Base-by-base conservation (phyloP, 2,888 invertebrate species). In the Drosophila yooni region DNA sequence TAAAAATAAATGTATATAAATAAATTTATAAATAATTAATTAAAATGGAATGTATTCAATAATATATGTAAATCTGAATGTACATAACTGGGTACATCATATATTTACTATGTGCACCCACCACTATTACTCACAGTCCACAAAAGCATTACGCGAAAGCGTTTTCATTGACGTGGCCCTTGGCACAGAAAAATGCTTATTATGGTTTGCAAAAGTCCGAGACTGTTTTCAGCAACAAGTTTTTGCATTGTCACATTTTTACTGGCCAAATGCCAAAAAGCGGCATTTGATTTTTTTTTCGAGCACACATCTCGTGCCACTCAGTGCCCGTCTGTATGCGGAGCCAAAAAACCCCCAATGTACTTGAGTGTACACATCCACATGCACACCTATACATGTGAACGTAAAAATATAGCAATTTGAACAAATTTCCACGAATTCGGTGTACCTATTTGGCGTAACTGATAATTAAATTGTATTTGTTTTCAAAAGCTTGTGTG, bases 381-480 rank as follows among this genome's bases (percentile, higher is more conserved):
- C 21, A 36, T 27, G 13, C 7, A 43, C 51, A 40, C 64, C n/a
- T 56, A 36, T 50, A 21, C 36, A 33, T 43, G 31, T 31, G 36
- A 40, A 4, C 27, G 33, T 53, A 34, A 36, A 36, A 36, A 53
- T 50, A 25, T 52, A 25, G 43, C 13, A 33, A 25, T 70, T 27
- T 65, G 15, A 46, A 31, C 54, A 57, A 84, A 84, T 84, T 88
- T 86, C 86, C 78, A 75, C 54, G 85, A 87, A 87, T 74, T 80
- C 50, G 50, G 74, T 52, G 46, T 65, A 69, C 48, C 65, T 60
- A 15, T 76, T 56, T 36, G n/a, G 43, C 33, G 38, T 51, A 68
- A 52, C 57, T 34, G 38, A 53, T 63, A 63, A 69, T 68, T 74
- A 64, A 59, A 29, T 51, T 59, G 46, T 68, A 56, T 64, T 70